Base-by-base conservation (phyloP, 2,113 vertebrate species). In the Elephas maximus region DNA sequence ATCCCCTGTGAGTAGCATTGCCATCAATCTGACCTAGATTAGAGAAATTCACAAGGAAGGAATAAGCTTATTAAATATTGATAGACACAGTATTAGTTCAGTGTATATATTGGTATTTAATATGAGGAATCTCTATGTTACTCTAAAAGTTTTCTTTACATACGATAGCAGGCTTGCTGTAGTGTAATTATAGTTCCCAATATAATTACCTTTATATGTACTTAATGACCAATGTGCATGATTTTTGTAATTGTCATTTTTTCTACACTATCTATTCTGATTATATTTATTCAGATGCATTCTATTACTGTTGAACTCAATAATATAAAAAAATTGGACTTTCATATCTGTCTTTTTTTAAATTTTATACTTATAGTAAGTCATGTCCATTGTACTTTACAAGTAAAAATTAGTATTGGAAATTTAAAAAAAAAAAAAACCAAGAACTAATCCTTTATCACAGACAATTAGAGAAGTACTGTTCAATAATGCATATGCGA, bases 21-120 rank as follows among this genome's bases (percentile, higher is more conserved):
- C 45, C 51, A 63, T 82, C 26, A 53, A 44, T 67, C 2, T 8
- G 14, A 65, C 1, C n/a, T 62, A 90, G 44, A 69, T 85, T 82
- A 73, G 15, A 79, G 28, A 91, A 86, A 28, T n/a, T 88, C 76
- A 73, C 37, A 87, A 89, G 37, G 5, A 86, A 85, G 18, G 94
- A 69, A 9, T 63, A 30, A 83, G 60, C 33, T 86, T 5, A 84
- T 71, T 57, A 65, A 65, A 41, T 91, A 28, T 71, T 87, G 44
- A 67, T 62, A 62, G 41, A 81, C 20, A 73, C 33, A 57, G 26
- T 78, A n/a, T 51, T 65, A 6, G 51, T 53, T 88, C 26, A 30
- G 12, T 57, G 5, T 93, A 79, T 5, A 7, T 44, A 65, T 45
- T 65, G 92, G 37, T 10, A 81, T 89, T 6, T 82, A 41, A 57